These are phyloP conservation scores for Loripinus fragilis DNA, from an alignment of 2,888 invertebrate species.

Conservation along the genomic window DNA sequence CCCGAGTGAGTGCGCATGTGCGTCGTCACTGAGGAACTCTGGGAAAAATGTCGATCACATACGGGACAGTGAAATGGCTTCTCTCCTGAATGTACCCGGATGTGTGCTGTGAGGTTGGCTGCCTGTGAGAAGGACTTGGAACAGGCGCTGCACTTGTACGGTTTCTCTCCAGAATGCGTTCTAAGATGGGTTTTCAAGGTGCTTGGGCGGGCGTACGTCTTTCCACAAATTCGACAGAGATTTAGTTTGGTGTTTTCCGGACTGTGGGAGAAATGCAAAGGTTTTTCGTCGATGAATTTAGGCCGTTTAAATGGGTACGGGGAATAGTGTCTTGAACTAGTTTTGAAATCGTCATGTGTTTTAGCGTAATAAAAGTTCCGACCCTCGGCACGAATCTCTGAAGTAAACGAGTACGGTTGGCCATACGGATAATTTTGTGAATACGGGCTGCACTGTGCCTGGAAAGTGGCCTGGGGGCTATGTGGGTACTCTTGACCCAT, in stretches of 20 bases:
- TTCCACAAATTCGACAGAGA: slow-evolving; percentile 96
- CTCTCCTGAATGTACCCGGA: slow-evolving; percentile 97
- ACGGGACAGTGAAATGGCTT: slow-evolving; percentile 99
- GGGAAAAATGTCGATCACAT: slow-evolving; percentile 98
- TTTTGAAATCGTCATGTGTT: slow-evolving; percentile 71
- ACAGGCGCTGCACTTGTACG: slow-evolving; percentile 88
- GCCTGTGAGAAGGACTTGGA: slow-evolving; percentile 99
- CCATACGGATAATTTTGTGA: slow-evolving; percentile 61
- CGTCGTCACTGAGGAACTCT: slow-evolving; percentile 96
- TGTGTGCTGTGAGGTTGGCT: slow-evolving; percentile 98
- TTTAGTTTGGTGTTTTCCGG: slow-evolving; percentile 85
- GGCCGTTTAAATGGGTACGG: slow-evolving; percentile 66
- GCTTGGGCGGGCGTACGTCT: slow-evolving; percentile 97
- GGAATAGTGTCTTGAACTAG: slow-evolving; percentile 63
- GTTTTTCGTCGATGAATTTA: slow-evolving; percentile 68
- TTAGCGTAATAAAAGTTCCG: slow-evolving; percentile 70
- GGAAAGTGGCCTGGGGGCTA: slow-evolving; percentile 62
- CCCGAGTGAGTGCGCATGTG: slow-evolving; percentile 99
- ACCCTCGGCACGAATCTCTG: slow-evolving; percentile 71
- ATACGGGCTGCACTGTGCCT: slow-evolving; percentile 64
- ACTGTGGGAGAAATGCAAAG: slow-evolving; percentile 48
- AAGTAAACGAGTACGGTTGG: slow-evolving; percentile 66
- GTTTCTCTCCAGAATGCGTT: slow-evolving; percentile 98
- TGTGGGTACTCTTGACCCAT: slow-evolving; percentile 61
- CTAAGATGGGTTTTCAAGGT: slow-evolving; percentile 98